Percentiles rank a stretch among this genome's conserved stretches.
phyloP scores from a whole-genome alignment of 2,797 vertebrate genomes.

The Neosilurus hyrtlii region DNA sequence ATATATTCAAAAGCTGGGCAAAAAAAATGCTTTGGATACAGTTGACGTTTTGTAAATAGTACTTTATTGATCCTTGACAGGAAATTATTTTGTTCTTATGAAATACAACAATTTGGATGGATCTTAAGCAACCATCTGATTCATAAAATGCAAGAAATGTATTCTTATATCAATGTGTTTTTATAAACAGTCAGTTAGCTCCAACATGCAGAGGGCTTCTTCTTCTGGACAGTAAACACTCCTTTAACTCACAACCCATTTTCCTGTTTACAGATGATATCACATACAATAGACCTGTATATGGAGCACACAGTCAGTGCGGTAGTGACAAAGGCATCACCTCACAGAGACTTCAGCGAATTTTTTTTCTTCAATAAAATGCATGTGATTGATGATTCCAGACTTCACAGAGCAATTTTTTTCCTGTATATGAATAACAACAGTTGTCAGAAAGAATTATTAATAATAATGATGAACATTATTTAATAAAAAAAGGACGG shows the following conservation, averaged over 20 bases:
- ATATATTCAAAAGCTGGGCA: background rate
- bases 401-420: too few species aligned
- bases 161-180: background rate
- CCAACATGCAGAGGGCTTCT: background rate
- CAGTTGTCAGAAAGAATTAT: too few species aligned
- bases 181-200: background rate
- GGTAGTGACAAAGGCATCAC: too few species aligned
- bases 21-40: background rate
- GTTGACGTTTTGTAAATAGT: background rate
- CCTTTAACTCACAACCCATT: background rate
- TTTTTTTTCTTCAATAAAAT: too few species aligned
- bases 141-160: background rate
- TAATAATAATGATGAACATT: too few species aligned
- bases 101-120: background rate
- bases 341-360: too few species aligned
- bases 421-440: too few species aligned
- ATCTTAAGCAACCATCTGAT: constrained; percentile 7
- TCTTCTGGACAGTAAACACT: background rate
- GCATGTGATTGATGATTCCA: too few species aligned
- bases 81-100: background rate
- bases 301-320: too few species aligned
- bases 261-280: background rate
- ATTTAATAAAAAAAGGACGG: too few species aligned
- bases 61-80: too few species aligned
- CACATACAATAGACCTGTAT: background rate